Base-by-base conservation (phyloP, 2,888 invertebrate species). In the Erebia palarica region DNA sequence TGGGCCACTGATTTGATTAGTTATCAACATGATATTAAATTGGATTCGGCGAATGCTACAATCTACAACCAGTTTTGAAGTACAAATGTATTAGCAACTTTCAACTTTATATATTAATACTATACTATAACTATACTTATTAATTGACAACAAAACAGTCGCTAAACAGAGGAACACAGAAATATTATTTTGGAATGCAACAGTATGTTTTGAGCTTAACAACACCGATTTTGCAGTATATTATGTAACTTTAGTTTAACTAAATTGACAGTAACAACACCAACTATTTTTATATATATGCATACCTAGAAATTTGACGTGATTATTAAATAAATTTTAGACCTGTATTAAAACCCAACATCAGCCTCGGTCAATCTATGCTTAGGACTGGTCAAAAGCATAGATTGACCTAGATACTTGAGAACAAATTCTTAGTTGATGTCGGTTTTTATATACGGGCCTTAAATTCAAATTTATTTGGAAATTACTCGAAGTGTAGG, bases 1-100 rank as follows among this genome's bases (percentile, higher is more conserved):
- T 36, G 36, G 36, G 36, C 36, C 36, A 1, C 7, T 36, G 36
- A 36, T 36, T 36, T 36, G 36, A 36, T 36, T 36, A 36, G 49
- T 14, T 14, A 55, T 8, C 16, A 16, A 16, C 8, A 1, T 8
- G 27, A 10, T 11, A 27, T 11, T 11, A 27, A 21, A 58, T 4
- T 18, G 55, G 16, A 18, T 58, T 36, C 44, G 44, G 44, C 11
- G 44, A 10, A 5, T 49, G 18, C 47, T 63, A 47, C 21, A 63
- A 49, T 63, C 5, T 63, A 14, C 49, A 9, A 63, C 21, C 14
- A 49, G 63, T 11, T 49, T 47, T 63, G 1, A 18, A 47, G 63
- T 63, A 63, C 63, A 60, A 60, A 60, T 60, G 27, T 27, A 63
- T 21, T 49, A 63, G 47, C 49, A 63, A 63, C 14, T 21, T 21